Conservation (phyloP, 2,113 vertebrate species). For the Heptranchias perlo region DNA sequence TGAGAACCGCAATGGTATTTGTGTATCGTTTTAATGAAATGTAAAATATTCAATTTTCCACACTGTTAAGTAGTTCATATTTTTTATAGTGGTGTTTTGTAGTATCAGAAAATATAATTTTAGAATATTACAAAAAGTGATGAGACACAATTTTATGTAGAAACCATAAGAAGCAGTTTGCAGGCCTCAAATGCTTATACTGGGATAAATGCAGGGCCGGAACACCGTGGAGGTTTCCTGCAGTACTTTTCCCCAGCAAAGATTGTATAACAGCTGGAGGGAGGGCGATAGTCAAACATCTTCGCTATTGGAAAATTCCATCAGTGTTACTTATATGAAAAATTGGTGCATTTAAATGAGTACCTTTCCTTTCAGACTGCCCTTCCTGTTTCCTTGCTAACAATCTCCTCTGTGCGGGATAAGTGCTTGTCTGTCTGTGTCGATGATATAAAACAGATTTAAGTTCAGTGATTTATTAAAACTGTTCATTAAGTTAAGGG, state of each 20-base stretch:
- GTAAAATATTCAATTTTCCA: neutral
- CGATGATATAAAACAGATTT: constrained; percentile 67
- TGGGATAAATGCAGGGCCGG: neutral
- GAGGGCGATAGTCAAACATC: constrained; percentile 15
- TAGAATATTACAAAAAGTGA: neutral
- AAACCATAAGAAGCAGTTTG: constrained; percentile 23
- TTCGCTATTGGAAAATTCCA: constrained; percentile 36
- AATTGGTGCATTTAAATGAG: constrained; percentile 37
- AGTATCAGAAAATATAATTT: neutral
- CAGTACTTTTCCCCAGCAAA: constrained; percentile 24
- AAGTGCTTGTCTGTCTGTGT: constrained; percentile 51
- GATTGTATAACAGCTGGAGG: constrained; percentile 27
- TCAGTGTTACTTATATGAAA: constrained; percentile 28
- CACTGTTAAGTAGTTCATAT: neutral
- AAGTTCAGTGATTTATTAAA: constrained; percentile 61
- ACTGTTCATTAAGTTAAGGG: constrained; percentile 71
- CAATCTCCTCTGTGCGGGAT: constrained; percentile 37
- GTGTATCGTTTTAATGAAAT: neutral
- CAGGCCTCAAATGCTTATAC: neutral
- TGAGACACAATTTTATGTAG: neutral
- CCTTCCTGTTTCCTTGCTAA: constrained; percentile 37
- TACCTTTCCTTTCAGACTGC: constrained; percentile 36
- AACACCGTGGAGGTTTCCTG: constrained; percentile 4
- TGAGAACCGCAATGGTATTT: neutral
- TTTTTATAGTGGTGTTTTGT: neutral